Base-by-base conservation (phyloP, 1,140 invertebrate species). In the Plutomurus gul region DNA sequence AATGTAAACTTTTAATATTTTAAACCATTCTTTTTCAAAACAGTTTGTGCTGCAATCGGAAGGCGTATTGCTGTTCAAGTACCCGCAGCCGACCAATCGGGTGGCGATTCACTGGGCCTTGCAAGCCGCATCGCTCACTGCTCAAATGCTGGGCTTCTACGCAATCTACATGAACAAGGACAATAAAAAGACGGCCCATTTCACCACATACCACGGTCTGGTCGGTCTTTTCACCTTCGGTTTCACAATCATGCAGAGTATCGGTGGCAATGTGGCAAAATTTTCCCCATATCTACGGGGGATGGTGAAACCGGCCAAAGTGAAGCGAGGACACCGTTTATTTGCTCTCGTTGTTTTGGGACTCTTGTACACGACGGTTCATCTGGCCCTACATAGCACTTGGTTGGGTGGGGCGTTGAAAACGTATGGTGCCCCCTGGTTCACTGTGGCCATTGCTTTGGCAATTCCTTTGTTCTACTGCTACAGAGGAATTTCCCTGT, bases 81-180 rank as follows among this genome's bases (percentile, higher is more conserved):
- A 33, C 10, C 33, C 36, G 10, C 4, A 20, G 25, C 36, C 77
- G 0, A 20, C 16, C 0, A 30, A 30, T 3, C 27, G 77, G 6
- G 51, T 78, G 18, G 39, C 49, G 1, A 22, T 78, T 25, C 77
- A 78, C n/a, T 73, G 77, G 71, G 43, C 47, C 3, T n/a, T 78
- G 0, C 36, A 73, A 4, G 77, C 70, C 2, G 20, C 43, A 2
- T 71, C 46, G 1, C 22, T 74, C 4, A 60, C 70, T 4, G 11
- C 36, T 33, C 43, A 49, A n/a, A 18, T 78, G 1, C 36, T 27
- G 8, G 77, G 77, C 0, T 78, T 78, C 27, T 46, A 60, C 6
- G 70, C 70, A 11, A 78, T 78, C 8, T 78, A 78, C 51, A 25
- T 16, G 4, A 78, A 78, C 49, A 78, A 78, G 71, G 71, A 74